Conservation (phyloP, 1,140 invertebrate species). For the Apocrypta bakeri region DNA sequence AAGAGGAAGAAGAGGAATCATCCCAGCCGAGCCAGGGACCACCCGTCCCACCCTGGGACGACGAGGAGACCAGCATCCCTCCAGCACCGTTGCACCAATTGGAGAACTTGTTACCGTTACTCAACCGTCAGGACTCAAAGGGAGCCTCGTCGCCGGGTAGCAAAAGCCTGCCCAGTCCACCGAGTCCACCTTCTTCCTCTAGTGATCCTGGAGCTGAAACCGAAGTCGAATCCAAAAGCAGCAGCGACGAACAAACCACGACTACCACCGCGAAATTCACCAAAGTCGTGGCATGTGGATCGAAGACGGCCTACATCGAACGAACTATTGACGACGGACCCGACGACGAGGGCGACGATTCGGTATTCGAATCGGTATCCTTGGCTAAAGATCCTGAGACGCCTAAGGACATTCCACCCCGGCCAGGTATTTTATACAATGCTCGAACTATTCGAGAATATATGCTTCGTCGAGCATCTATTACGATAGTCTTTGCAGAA, state of each 20-base stretch:
- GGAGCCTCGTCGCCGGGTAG: constrained; percentile 31
- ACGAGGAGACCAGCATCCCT: background rate
- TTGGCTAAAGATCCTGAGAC: constrained; percentile 53
- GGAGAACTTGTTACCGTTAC: background rate
- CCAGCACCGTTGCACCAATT: background rate
- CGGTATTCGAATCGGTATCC: constrained; percentile 66
- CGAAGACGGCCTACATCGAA: constrained; percentile 62
- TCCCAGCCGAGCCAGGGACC: background rate
- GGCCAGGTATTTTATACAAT: constrained; percentile 53
- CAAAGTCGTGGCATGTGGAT: background rate
- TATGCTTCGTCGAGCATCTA: background rate
- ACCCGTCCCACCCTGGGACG: constrained; percentile 28
- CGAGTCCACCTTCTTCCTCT: constrained; percentile 16
- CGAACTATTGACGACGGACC: constrained; percentile 65
- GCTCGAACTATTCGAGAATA: background rate
- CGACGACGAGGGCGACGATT: constrained; percentile 70
- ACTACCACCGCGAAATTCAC: background rate
- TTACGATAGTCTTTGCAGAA: constrained; percentile 23
- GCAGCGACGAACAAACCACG: constrained; percentile 35
- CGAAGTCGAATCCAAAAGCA: constrained; percentile 40
- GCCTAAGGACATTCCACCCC: constrained; percentile 39
- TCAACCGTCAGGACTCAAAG: background rate
- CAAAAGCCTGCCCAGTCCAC: constrained; percentile 45
- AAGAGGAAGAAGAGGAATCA: background rate
- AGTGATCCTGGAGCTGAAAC: constrained; percentile 37